These are phyloP conservation scores for Boloria selene DNA, from an alignment of 2,888 invertebrate species.

Conservation along the genomic window DNA sequence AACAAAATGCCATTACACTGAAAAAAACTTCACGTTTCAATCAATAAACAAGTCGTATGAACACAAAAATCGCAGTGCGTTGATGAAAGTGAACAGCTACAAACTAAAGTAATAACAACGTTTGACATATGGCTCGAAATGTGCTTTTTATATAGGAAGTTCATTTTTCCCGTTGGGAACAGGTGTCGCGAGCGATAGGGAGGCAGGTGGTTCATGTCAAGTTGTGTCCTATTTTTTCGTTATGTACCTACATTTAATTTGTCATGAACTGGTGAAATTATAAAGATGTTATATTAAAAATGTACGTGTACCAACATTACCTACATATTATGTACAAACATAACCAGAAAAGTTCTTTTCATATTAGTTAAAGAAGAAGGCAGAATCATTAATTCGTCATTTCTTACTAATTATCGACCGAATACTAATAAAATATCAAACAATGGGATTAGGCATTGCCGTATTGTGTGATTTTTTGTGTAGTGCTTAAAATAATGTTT, in stretches of 20 bases:
- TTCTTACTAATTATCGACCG: too few species aligned
- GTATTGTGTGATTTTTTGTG: too few species aligned
- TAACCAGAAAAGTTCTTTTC: too few species aligned
- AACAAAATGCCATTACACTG: neutral
- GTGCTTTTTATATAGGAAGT: slow-evolving; percentile 20
- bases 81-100: slow-evolving; percentile 1
- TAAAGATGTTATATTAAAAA: neutral
- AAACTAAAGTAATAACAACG: neutral
- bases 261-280: neutral
- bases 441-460: neutral
- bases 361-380: too few species aligned
- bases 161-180: slow-evolving; percentile 14
- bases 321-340: too few species aligned
- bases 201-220: slow-evolving; percentile 15
- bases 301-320: too few species aligned
- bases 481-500: neutral
- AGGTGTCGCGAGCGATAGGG: slow-evolving; percentile 11
- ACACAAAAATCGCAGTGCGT: neutral
- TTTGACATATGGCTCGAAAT: neutral
- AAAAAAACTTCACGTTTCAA: neutral
- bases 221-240: slow-evolving; percentile 1
- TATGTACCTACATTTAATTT: neutral
- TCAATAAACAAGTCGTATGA: neutral
- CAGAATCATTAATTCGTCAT: too few species aligned
- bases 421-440: too few species aligned